Base-by-base conservation (phyloP, 1,140 invertebrate genomes). In the Tetranychus cinnabarinus region DNA sequence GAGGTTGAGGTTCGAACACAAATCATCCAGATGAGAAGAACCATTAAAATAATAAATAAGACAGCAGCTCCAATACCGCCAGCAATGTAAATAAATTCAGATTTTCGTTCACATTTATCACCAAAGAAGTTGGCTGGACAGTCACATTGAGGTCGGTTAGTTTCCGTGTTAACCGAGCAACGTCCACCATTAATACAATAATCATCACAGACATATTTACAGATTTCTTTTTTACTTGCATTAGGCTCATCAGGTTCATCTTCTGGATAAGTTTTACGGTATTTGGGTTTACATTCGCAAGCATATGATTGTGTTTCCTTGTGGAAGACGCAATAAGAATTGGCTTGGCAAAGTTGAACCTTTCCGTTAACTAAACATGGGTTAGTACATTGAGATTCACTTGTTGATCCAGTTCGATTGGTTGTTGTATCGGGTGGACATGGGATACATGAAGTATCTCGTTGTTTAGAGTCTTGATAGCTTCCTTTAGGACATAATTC, bases 11-110 rank as follows among this genome's bases (percentile, higher is more conserved):
- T 63, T 48, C 64, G 52, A 46, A 87, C 87, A 72, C 89, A 93
- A 67, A 93, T 93, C 89, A 93, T 93, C 88, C 89, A 93, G 58
- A 93, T 86, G 15, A 93, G 80, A 46, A 93, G 77, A 4, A 90
- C 86, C 61, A 92, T 81, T 66, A 93, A 81, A 64, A 93, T 91
- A 62, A 92, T 83, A 67, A 92, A 82, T 63, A 90, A 84, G 33
- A 92, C 88, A 13, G 85, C 84, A 23, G 85, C 86, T 35, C 88
- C 86, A 63, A 92, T 89, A 23, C 89, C 88, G 12, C 87, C 86
- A 33, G 87, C 88, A 62, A 92, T 89, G 71, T 92, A 93, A 4
- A 88, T 87, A 71, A 93, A 92, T 68, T 91, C 86, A 1, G 86
- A 89, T 70, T 91, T 91, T 66, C 88, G 85, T 4, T 82, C 79